Evolutionary conservation across 1,140 invertebrate species (phyloP).

Genomic region (Pseudachorutes palmiensis): DNA sequence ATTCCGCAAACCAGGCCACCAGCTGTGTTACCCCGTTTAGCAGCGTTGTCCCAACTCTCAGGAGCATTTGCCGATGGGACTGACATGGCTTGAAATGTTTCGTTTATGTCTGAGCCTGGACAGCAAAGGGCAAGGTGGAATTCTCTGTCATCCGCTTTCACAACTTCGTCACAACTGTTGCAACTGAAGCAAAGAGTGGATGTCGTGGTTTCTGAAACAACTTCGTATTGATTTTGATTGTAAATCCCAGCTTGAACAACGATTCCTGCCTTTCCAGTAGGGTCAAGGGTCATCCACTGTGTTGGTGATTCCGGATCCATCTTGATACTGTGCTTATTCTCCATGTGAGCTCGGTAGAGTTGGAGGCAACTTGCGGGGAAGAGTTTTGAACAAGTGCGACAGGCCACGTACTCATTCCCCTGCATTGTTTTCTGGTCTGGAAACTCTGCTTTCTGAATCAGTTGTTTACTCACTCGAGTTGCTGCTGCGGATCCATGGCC

Average conservation of each 20-base stretch:
- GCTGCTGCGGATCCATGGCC: neutral
- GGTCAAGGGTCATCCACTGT: neutral
- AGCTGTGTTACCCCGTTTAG: neutral
- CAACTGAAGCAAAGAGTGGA: conserved; percentile 15
- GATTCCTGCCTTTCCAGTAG: neutral
- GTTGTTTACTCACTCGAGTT: neutral
- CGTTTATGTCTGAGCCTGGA: neutral
- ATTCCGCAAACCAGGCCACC: neutral
- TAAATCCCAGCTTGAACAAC: neutral
- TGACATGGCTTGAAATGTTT: neutral
- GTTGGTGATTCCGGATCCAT: neutral
- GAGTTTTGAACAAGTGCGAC: neutral
- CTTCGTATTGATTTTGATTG: neutral
- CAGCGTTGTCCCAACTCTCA: conserved; percentile 7
- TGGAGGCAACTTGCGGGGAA: neutral
- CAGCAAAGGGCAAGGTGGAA: conserved; percentile 12
- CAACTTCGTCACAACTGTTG: conserved; percentile 12
- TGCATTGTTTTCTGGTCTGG: neutral
- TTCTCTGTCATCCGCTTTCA: neutral
- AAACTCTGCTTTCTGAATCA: neutral
- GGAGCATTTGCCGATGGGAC: too few relatives aligned
- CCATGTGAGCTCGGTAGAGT: neutral
- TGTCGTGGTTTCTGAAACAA: neutral
- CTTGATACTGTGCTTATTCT: neutral
- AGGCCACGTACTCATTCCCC: neutral